A percentile compares a stretch with the other conserved stretches of the same genome.
These are phyloP conservation scores for Drosophila paulistorum DNA, from an alignment of 1,140 invertebrate genomes.

Conservation along the genomic window DNA sequence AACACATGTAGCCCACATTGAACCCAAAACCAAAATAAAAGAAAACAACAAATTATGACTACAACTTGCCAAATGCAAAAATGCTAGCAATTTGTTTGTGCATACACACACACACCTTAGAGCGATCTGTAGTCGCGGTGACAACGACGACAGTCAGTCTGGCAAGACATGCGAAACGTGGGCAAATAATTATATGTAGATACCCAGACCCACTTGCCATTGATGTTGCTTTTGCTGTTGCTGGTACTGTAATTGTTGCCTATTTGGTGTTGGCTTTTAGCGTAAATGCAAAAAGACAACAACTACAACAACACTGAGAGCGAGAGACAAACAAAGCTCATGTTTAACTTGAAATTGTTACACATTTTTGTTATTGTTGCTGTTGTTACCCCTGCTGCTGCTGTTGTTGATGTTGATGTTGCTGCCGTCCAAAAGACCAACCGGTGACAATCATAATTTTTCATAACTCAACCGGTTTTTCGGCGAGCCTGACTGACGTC, in stretches of 20 bases:
- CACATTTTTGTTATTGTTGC: conserved; percentile 39
- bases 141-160: conserved; percentile 76
- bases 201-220: conserved; percentile 52
- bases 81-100: conserved; percentile 48
- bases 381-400: conserved; percentile 15
- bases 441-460: conserved; percentile 81
- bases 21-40: conserved; percentile 11
- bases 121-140: conserved; percentile 28
- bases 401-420: conserved; percentile 5
- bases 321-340: conserved; percentile 55
- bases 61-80: conserved; percentile 52
- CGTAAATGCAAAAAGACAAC: conserved; percentile 64
- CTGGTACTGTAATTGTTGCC: conserved; percentile 72
- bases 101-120: conserved; percentile 24
- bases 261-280: conserved; percentile 77
- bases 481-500: conserved; percentile 58
- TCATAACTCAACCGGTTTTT: conserved; percentile 76
- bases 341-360: conserved; percentile 80
- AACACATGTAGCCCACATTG: conserved; percentile 66
- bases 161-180: conserved; percentile 77
- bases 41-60: conserved; percentile 36
- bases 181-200: conserved; percentile 77
- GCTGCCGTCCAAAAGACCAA: conserved; percentile 11
- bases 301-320: conserved; percentile 20
- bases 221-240: conserved; percentile 30